These are phyloP conservation scores for Ophiothrix spiculata DNA, from an alignment of 35 echinoderm and acorn worm genomes.

Conservation along the genomic window DNA sequence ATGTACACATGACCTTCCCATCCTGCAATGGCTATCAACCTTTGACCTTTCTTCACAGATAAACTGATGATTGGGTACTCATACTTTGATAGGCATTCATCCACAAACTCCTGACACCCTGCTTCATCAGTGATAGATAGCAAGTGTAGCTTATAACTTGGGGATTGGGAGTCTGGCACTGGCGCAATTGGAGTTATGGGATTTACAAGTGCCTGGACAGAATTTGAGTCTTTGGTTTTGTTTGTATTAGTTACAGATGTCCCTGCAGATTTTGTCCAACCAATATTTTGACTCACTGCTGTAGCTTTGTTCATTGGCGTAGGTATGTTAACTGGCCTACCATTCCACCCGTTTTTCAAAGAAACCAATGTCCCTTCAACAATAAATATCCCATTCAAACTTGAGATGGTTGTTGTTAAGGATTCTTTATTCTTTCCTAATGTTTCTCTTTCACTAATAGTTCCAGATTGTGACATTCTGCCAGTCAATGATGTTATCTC, in stretches of 20 bases:
- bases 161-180: background rate
- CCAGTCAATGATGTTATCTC: background rate
- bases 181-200: background rate
- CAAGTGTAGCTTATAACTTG: background rate
- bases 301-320: background rate
- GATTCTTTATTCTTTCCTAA: background rate
- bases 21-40: background rate
- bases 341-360: background rate
- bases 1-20: background rate
- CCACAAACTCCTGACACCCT: background rate
- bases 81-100: background rate
- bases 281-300: background rate
- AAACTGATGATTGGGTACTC: background rate
- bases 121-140: background rate
- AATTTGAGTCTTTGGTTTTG: too few relatives aligned
- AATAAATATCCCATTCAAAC: background rate
- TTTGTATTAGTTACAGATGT: background rate
- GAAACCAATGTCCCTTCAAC: background rate
- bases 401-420: background rate
- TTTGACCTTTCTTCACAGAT: background rate
- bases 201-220: background rate
- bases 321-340: background rate
- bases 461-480: background rate
- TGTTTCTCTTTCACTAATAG: background rate
- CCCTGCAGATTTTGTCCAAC: background rate